These are phyloP conservation scores for Crossocerus cetratus DNA, from an alignment of 2,888 invertebrate species.

Conservation along the genomic window DNA sequence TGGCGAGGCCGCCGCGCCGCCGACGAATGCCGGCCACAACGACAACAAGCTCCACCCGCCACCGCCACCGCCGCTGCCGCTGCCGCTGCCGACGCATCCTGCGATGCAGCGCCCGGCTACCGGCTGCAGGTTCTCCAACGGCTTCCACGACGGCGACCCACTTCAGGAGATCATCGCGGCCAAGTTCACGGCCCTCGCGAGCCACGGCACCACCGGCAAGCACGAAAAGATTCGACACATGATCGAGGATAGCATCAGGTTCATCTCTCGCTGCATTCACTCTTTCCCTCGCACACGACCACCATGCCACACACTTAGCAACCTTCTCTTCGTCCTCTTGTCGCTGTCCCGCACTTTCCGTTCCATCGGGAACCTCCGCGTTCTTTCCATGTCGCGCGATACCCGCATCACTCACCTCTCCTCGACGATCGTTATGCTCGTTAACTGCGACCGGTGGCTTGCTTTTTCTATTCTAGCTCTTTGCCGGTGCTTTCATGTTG, in stretches of 20 bases:
- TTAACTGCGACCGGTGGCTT: no score
- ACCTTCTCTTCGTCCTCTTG: neutral
- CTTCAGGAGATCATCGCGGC: conserved; percentile 71
- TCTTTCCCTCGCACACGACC: neutral
- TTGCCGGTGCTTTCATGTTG: no score
- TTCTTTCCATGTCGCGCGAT: neutral
- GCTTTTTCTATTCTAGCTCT: no score
- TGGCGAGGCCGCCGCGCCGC: conserved; percentile 12
- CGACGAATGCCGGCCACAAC: conserved; percentile 46
- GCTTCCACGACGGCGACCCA: conserved; percentile 69
- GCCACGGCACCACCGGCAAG: conserved; percentile 64
- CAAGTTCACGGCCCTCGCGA: conserved; percentile 66
- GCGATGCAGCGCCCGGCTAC: conserved; percentile 26
- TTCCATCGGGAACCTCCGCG: neutral
- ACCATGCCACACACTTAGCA: neutral
- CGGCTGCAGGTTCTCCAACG: conserved; percentile 63
- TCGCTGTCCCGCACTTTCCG: neutral
- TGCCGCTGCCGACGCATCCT: conserved; percentile 20
- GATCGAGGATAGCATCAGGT: conserved; percentile 83
- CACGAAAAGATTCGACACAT: conserved; percentile 80
- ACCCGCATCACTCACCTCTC: neutral
- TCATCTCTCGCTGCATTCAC: conserved; percentile 47
- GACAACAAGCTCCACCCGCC: conserved; percentile 41
- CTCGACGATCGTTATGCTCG: no score
- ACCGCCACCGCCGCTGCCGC: conserved; percentile 35